Evolutionary conservation across 2,797 vertebrate species (phyloP).

Genomic region (Mus minutoides): DNA sequence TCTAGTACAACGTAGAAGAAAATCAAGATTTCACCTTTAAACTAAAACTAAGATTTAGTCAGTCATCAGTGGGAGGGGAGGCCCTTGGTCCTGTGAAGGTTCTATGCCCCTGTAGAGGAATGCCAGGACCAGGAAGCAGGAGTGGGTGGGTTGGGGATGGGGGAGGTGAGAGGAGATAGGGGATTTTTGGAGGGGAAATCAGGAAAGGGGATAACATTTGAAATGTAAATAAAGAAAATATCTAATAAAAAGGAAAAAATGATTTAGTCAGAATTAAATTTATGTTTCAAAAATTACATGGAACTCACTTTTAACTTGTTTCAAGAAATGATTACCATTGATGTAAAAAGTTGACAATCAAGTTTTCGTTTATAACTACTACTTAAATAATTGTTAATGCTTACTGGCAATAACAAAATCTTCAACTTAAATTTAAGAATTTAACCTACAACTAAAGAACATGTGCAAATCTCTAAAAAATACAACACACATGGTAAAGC

Average conservation of each 20-base stretch:
- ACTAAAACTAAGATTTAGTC: background rate
- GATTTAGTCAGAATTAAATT: background rate
- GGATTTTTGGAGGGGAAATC: too few relatives aligned
- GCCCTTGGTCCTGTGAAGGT: too few relatives aligned
- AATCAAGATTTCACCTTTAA: background rate
- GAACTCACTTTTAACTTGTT: background rate
- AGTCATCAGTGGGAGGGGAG: too few relatives aligned
- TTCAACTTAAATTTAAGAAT: background rate
- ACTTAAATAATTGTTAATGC: background rate
- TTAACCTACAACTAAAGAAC: background rate
- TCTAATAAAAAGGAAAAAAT: background rate
- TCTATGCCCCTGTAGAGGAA: too few relatives aligned
- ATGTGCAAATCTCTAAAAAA: background rate
- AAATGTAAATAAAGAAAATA: too few relatives aligned
- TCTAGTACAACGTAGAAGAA: background rate
- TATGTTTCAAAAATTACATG: background rate
- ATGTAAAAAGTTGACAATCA: background rate
- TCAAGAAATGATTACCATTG: slow-evolving; percentile 15
- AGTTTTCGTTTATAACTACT: background rate
- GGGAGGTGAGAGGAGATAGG: too few relatives aligned
- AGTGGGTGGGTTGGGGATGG: too few relatives aligned
- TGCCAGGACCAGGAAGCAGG: too few relatives aligned
- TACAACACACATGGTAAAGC: background rate
- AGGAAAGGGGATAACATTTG: too few relatives aligned
- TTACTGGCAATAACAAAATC: background rate